Evolutionary conservation across 2,888 invertebrate species (phyloP).

Genomic region (Diogma glabrata): DNA sequence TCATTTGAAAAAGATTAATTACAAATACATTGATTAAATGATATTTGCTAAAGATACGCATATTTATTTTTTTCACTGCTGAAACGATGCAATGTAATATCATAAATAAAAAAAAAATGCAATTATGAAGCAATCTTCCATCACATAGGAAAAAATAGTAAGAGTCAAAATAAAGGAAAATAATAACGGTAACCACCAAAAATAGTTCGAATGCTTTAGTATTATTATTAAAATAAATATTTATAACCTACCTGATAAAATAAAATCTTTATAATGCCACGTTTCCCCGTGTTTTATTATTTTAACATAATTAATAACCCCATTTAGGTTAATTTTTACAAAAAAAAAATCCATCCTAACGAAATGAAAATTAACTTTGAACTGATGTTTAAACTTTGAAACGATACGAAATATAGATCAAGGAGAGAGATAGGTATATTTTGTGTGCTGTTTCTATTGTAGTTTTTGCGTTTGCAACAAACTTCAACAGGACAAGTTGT

Average conservation of each 20-base stretch:
- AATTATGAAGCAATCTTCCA: background rate
- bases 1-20: background rate
- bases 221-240: background rate
- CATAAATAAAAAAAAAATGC: background rate
- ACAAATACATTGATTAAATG: background rate
- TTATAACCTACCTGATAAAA: background rate
- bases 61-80: background rate
- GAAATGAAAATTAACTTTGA: too few relatives aligned
- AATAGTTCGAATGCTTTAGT: background rate
- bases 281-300: background rate
- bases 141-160: constrained; percentile 3
- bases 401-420: too few relatives aligned
- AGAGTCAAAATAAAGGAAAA: background rate
- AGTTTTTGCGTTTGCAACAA: too few relatives aligned
- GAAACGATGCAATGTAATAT: constrained; percentile 1
- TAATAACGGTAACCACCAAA: background rate
- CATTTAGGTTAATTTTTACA: background rate
- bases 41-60: background rate
- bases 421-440: too few relatives aligned
- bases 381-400: too few relatives aligned
- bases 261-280: background rate
- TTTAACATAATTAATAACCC: background rate
- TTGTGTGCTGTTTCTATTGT: too few relatives aligned
- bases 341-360: background rate
- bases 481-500: too few relatives aligned